phyloP scores from a whole-genome alignment of 53 echinoderm and acorn worm species.

The Holothuria scabra region DNA sequence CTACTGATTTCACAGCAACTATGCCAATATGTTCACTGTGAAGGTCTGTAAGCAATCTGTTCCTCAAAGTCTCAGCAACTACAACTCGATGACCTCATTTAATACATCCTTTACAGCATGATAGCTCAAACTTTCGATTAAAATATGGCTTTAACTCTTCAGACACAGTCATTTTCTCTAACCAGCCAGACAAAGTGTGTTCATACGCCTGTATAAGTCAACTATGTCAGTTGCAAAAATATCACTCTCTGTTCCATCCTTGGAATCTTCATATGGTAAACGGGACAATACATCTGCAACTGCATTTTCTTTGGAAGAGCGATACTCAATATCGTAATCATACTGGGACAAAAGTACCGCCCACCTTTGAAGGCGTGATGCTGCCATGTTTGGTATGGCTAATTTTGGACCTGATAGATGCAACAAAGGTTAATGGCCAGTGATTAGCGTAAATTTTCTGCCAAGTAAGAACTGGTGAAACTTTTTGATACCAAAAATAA shows the following conservation, averaged over 20 bases:
- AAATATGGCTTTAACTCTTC: constrained; percentile 35
- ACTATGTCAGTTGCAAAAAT: constrained; percentile 49
- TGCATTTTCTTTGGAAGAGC: no score
- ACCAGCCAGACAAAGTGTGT: constrained; percentile 29
- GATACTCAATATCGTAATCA: no score
- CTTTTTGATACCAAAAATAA: no score
- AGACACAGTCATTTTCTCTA: not conserved
- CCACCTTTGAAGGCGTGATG: constrained; percentile 46
- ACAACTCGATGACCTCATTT: no score
- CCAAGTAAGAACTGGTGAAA: no score
- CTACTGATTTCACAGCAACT: no score
- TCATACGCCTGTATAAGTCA: constrained; percentile 43
- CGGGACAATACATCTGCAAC: constrained; percentile 66
- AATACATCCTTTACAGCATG: constrained; percentile 37
- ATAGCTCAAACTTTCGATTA: constrained; percentile 39
- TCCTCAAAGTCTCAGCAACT: no score
- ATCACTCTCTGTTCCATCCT: no score
- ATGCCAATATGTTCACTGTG: no score
- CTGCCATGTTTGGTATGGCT: constrained; percentile 2
- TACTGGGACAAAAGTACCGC: constrained; percentile 29
- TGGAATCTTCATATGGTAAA: constrained; percentile 55
- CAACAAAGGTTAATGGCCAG: no score
- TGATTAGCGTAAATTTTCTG: no score
- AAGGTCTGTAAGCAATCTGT: no score
- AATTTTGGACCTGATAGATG: constrained; percentile 49